These are phyloP conservation scores for Drosophila anomelani DNA, from an alignment of 2,888 invertebrate genomes.

Conservation along the genomic window DNA sequence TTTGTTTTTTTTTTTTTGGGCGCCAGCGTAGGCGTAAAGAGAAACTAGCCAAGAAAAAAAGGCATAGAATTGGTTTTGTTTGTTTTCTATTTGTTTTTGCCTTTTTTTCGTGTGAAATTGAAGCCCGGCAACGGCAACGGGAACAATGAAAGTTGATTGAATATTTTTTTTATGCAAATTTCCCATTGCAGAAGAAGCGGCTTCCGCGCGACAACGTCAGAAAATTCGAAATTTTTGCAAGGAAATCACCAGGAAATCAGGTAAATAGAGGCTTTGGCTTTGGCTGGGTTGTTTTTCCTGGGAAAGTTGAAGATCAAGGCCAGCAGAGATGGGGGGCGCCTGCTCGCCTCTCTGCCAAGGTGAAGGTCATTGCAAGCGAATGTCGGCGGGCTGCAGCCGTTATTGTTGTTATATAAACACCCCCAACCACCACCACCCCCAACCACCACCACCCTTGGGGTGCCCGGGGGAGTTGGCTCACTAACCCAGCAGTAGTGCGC, in stretches of 20 bases:
- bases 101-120: conserved; percentile 46
- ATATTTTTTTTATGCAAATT: conserved; percentile 69
- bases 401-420: conserved; percentile 76
- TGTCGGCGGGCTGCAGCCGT: conserved; percentile 38
- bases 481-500: conserved; percentile 64
- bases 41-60: conserved; percentile 58
- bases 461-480: conserved; percentile 48
- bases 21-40: conserved; percentile 65
- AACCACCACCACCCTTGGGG: neutral
- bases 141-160: conserved; percentile 59
- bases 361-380: conserved; percentile 72
- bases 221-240: conserved; percentile 38
- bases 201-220: conserved; percentile 4
- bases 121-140: conserved; percentile 53
- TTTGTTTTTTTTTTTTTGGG: conserved; percentile 29
- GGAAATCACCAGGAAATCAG: conserved; percentile 30
- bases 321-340: conserved; percentile 5
- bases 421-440: conserved; percentile 6
- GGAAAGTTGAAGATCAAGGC: conserved; percentile 68
- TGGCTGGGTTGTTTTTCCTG: conserved; percentile 1
- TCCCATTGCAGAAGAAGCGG: conserved; percentile 35
- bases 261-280: conserved; percentile 8
- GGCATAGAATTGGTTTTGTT: conserved; percentile 37
- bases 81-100: conserved; percentile 37
- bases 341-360: conserved; percentile 61